These are phyloP conservation scores for Hypomecis atomaria DNA, from an alignment of 2,888 invertebrate genomes.

Conservation along the genomic window DNA sequence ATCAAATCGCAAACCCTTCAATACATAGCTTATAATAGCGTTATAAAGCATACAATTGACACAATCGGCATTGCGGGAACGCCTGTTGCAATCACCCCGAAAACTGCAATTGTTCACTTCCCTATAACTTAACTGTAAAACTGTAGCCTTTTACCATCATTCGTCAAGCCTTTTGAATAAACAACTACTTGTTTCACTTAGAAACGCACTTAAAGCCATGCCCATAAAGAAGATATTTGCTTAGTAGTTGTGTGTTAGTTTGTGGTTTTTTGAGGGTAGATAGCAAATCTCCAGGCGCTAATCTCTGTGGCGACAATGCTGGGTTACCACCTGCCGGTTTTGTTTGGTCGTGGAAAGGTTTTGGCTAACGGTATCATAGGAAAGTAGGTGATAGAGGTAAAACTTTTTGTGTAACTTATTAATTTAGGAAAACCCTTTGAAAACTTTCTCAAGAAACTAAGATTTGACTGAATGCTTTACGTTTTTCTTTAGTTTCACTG, in stretches of 20 bases:
- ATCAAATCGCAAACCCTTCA: conserved; percentile 61
- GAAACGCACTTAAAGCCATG: conserved; percentile 11
- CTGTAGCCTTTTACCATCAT: conserved; percentile 39
- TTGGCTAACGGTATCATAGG: conserved; percentile 38
- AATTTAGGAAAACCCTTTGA: too few species aligned
- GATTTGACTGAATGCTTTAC: too few species aligned
- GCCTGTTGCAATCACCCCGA: conserved; percentile 48
- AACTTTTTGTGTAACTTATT: too few species aligned
- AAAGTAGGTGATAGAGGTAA: conserved; percentile 15
- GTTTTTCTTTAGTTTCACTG: too few species aligned
- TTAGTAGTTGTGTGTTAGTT: neutral
- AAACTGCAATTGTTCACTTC: conserved; percentile 31
- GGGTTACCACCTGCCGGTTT: conserved; percentile 46
- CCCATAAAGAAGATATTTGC: conserved; percentile 22
- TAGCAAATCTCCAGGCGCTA: conserved; percentile 39
- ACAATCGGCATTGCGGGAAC: conserved; percentile 62
- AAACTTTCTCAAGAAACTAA: too few species aligned
- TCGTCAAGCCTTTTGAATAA: conserved; percentile 41
- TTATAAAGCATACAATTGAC: conserved; percentile 57
- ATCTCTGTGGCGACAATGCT: conserved; percentile 43
- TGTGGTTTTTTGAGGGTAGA: conserved; percentile 20
- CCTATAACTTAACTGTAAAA: conserved; percentile 43
- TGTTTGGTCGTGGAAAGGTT: conserved; percentile 24
- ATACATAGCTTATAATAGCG: conserved; percentile 34
- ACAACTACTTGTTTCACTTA: conserved; percentile 7